Percentiles rank a stretch among this genome's conserved stretches.
Conservation (phyloP, 2,113 vertebrate species). For the Budorcas taxicolor region DNA sequence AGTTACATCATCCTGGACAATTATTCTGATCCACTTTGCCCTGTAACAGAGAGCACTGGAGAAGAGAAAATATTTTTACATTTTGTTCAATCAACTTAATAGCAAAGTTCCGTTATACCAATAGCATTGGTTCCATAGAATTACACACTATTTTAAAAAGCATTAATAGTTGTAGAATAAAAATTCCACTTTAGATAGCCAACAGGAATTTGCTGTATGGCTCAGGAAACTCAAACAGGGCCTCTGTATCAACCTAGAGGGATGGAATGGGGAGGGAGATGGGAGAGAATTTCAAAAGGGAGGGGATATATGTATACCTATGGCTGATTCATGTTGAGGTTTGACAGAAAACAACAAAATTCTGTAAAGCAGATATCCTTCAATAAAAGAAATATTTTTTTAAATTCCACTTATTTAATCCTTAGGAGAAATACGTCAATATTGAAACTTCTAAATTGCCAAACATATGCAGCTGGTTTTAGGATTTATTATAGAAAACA, state of each 20-base stretch:
- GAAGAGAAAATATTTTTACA: neutral
- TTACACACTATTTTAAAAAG: neutral
- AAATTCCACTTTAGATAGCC: neutral
- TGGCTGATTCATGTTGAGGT: neutral
- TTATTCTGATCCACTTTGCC: neutral
- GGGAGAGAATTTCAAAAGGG: neutral
- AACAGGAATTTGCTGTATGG: neutral
- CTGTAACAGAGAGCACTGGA: neutral
- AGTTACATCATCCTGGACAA: neutral
- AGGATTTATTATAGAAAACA: constrained; percentile 11
- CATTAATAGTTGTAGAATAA: neutral
- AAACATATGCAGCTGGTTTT: neutral
- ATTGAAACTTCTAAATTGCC: neutral
- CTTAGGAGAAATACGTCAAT: neutral
- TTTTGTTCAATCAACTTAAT: neutral
- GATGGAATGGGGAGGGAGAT: neutral
- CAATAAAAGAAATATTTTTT: neutral
- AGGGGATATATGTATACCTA: neutral
- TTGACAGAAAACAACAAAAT: neutral
- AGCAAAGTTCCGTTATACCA: neutral
- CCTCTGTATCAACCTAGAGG: neutral
- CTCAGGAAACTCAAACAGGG: neutral
- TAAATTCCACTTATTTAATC: neutral
- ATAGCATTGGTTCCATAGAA: neutral
- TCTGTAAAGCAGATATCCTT: neutral